These are phyloP conservation scores for Oreochromis aureus DNA, from an alignment of 2,113 vertebrate genomes.

Conservation along the genomic window DNA sequence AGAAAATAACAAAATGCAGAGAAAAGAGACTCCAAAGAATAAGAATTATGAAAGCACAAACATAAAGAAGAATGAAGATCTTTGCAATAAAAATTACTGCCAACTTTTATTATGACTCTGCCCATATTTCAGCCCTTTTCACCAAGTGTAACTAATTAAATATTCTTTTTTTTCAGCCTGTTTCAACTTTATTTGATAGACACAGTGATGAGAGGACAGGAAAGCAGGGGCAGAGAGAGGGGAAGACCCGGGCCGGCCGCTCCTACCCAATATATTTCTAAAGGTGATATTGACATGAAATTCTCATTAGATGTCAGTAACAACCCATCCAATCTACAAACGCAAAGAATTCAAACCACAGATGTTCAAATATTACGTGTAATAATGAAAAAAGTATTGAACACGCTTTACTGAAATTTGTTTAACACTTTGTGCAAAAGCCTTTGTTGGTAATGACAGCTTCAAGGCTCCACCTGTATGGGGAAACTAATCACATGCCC, in stretches of 20 bases:
- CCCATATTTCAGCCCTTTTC: neutral
- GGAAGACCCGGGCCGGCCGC: too few relatives aligned
- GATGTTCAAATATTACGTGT: too few relatives aligned
- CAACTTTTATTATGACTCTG: neutral
- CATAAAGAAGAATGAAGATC: neutral
- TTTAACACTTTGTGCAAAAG: too few relatives aligned
- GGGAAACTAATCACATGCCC: neutral
- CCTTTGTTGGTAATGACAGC: too few relatives aligned
- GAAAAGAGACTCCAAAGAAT: neutral
- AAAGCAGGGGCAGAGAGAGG: too few relatives aligned
- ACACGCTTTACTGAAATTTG: too few relatives aligned
- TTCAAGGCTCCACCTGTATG: too few relatives aligned
- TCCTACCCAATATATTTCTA: neutral
- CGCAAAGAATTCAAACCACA: too few relatives aligned
- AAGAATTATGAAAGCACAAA: neutral
- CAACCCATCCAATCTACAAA: neutral
- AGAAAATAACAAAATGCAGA: neutral
- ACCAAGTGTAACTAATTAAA: neutral
- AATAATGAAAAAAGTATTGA: too few relatives aligned
- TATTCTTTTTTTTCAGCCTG: neutral
- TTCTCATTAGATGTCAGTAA: neutral
- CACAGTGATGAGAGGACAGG: too few relatives aligned
- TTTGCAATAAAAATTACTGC: neutral
- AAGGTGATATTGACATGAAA: neutral
- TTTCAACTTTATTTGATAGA: too few relatives aligned